A percentile compares a stretch with the other conserved stretches of the same genome.
phyloP scores from a whole-genome alignment of 2,113 vertebrate species.

The Alosa alosa region DNA sequence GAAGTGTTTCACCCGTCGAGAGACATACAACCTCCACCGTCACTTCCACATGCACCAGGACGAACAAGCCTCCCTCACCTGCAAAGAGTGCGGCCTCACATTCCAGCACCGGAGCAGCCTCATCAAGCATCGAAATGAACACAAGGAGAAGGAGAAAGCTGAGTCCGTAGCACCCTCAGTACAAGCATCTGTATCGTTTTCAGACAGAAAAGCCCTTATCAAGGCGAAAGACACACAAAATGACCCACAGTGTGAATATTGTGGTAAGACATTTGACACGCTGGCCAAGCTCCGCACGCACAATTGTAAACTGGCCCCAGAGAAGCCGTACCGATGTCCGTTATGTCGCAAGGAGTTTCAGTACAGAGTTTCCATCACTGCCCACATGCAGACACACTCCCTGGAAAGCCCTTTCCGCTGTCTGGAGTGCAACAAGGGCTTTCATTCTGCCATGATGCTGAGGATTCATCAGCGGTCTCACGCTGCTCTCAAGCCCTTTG shows the following conservation, averaged over 20 bases:
- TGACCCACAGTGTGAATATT: constrained; percentile 62
- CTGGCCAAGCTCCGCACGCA: constrained; percentile 62
- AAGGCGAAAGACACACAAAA: not conserved
- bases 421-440: constrained; percentile 79
- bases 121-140: constrained; percentile 67
- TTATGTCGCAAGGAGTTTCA: constrained; percentile 71
- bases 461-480: constrained; percentile 79
- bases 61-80: constrained; percentile 69
- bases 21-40: constrained; percentile 73
- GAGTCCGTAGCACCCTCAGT: constrained; percentile 22
- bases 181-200: constrained; percentile 25
- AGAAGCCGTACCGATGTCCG: constrained; percentile 69
- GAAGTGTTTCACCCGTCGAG: constrained; percentile 66
- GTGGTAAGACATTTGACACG: constrained; percentile 56
- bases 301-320: constrained; percentile 55
- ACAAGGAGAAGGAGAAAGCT: constrained; percentile 56
- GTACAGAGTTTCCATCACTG: constrained; percentile 66
- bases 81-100: constrained; percentile 71
- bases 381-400: constrained; percentile 73
- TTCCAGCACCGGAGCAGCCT: constrained; percentile 72
- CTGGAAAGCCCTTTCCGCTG: constrained; percentile 73
- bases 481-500: constrained; percentile 77
- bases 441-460: constrained; percentile 71
- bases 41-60: constrained; percentile 74
- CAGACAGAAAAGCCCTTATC: constrained; percentile 24